Evolutionary conservation across 2,888 invertebrate species (phyloP).

Genomic region (Polydrusus pterygomalis): DNA sequence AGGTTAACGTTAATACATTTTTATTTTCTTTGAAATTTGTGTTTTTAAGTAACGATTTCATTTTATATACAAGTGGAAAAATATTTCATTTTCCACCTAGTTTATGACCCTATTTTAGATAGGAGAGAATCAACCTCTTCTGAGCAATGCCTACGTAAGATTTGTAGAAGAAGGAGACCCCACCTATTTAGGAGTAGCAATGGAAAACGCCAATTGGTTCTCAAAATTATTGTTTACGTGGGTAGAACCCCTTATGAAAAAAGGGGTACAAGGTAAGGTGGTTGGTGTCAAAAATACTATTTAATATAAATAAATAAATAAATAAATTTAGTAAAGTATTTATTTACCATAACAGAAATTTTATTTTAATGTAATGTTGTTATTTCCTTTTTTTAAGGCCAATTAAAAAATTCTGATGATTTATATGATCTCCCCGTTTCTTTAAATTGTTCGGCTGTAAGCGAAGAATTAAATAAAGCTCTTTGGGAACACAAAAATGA

Average conservation of each 20-base stretch:
- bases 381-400: slow-evolving; percentile 26
- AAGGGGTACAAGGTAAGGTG: slow-evolving; percentile 85
- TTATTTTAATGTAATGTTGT: neutral
- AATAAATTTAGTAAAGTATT: too few species aligned
- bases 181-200: slow-evolving; percentile 85
- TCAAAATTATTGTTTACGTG: slow-evolving; percentile 90
- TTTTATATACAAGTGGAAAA: too few species aligned
- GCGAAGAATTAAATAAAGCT: slow-evolving; percentile 76
- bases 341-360: too few species aligned
- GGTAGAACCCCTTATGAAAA: slow-evolving; percentile 89
- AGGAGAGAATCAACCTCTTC: slow-evolving; percentile 65
- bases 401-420: slow-evolving; percentile 85
- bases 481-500: slow-evolving; percentile 62
- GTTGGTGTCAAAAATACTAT: too few species aligned
- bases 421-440: slow-evolving; percentile 86
- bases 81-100: neutral
- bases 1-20: slow-evolving; percentile 51
- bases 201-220: slow-evolving; percentile 82
- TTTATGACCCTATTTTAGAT: slow-evolving; percentile 57
- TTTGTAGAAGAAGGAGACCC: slow-evolving; percentile 82
- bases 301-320: too few species aligned
- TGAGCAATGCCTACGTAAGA: slow-evolving; percentile 75
- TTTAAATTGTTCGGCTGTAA: slow-evolving; percentile 78
- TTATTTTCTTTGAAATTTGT: too few species aligned
- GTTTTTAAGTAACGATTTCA: neutral